phyloP scores from a whole-genome alignment of 2,888 invertebrate genomes.

The Athalia rosae region DNA sequence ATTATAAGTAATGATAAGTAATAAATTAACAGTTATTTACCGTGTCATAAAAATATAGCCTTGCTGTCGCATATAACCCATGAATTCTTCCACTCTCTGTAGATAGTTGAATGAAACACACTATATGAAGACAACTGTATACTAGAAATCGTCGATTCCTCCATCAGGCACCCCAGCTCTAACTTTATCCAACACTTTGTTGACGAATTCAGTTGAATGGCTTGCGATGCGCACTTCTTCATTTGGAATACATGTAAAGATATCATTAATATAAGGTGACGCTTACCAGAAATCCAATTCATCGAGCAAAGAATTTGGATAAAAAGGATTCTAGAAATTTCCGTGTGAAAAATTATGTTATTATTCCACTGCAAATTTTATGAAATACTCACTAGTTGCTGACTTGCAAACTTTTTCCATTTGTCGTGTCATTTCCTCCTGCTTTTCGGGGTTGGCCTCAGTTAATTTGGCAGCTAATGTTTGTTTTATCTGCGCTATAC shows the following conservation, averaged over 20 bases:
- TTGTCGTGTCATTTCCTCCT: constrained; percentile 82
- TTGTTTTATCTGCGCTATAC: constrained; percentile 86
- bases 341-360: constrained; percentile 17
- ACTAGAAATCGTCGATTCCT: constrained; percentile 84
- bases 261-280: constrained; percentile 40
- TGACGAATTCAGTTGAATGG: constrained; percentile 94
- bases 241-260: constrained; percentile 59
- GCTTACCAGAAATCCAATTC: constrained; percentile 27
- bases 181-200: constrained; percentile 91
- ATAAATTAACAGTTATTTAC: constrained; percentile 62
- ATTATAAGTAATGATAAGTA: constrained; percentile 59
- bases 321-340: background rate
- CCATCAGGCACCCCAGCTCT: constrained; percentile 86
- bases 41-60: constrained; percentile 55
- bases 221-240: constrained; percentile 92
- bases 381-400: constrained; percentile 81
- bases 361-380: background rate
- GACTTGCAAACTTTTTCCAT: constrained; percentile 82
- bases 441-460: constrained; percentile 76
- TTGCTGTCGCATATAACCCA: constrained; percentile 53
- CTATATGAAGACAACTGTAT: constrained; percentile 49
- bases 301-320: background rate
- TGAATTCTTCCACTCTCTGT: constrained; percentile 57
- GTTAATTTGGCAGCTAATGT: constrained; percentile 81
- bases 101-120: constrained; percentile 50